Conservation (phyloP, 2,797 vertebrate species). For the Neomorphus geoffroyi region DNA sequence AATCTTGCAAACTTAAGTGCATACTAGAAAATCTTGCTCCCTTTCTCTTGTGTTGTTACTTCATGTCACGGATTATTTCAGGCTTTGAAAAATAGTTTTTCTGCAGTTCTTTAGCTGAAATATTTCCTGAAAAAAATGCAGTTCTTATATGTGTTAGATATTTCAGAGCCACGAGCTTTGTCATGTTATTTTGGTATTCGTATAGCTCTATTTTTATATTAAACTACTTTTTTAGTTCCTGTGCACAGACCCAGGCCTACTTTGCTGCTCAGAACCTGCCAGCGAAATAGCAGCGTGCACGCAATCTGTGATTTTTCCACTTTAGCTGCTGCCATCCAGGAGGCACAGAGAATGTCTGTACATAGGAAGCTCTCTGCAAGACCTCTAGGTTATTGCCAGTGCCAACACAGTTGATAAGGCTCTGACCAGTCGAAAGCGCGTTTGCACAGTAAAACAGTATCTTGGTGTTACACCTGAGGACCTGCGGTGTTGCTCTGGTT, state of each 20-base stretch:
- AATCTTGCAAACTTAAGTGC: background rate
- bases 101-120: background rate
- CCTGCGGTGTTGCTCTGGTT: background rate
- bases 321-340: background rate
- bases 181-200: background rate
- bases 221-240: slow-evolving; percentile 33
- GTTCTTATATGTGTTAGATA: background rate
- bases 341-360: background rate
- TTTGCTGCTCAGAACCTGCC: background rate
- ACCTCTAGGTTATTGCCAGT: background rate
- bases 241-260: background rate
- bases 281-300: background rate
- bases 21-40: background rate
- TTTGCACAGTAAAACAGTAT: background rate
- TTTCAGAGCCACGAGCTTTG: background rate
- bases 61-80: background rate
- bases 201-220: slow-evolving; percentile 59
- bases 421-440: background rate
- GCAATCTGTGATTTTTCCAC: background rate
- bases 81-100: background rate
- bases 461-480: background rate
- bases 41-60: background rate
- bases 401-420: background rate
- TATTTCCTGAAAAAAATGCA: background rate
- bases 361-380: background rate